A percentile compares a stretch with the other conserved stretches of the same genome.
Conservation (phyloP, 2,113 vertebrate genomes). For the Baryphthengus martii region DNA sequence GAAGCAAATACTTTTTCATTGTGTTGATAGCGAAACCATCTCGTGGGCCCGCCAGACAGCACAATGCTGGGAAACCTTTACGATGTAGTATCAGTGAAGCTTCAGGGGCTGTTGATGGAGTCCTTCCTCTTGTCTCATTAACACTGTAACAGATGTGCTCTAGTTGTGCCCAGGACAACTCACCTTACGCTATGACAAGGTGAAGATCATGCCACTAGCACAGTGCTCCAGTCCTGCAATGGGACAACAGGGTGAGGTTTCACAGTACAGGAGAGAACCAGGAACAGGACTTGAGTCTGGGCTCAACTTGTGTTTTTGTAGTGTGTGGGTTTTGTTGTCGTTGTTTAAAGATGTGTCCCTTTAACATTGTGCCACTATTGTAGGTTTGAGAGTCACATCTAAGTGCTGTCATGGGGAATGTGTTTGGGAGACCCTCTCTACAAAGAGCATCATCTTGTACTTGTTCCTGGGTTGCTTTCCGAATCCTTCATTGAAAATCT, state of each 20-base stretch:
- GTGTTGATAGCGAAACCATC: neutral
- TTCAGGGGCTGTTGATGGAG: neutral
- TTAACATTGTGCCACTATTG: neutral
- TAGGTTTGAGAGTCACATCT: rapidly evolving
- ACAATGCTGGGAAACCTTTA: neutral
- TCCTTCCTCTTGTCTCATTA: neutral
- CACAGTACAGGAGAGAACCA: neutral
- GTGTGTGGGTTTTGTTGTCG: no score
- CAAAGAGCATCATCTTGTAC: rapidly evolving
- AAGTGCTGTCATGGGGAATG: neutral
- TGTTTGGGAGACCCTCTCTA: rapidly evolving
- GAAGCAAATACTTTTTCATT: neutral
- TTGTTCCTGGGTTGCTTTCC: neutral
- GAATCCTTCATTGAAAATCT: neutral
- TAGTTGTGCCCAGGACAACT: rapidly evolving
- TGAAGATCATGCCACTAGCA: rapidly evolving
- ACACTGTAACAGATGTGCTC: neutral
- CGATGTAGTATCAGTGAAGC: neutral
- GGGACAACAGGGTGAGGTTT: neutral
- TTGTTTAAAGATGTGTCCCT: neutral
- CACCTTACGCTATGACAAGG: rapidly evolving
- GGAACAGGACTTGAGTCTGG: neutral
- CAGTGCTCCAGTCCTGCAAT: neutral
- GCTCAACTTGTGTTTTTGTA: neutral
- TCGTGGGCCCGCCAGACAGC: neutral